Percentiles rank a stretch among this genome's conserved stretches.
These are phyloP conservation scores for Danio tinwini DNA, from an alignment of 2,797 vertebrate genomes.

Conservation along the genomic window DNA sequence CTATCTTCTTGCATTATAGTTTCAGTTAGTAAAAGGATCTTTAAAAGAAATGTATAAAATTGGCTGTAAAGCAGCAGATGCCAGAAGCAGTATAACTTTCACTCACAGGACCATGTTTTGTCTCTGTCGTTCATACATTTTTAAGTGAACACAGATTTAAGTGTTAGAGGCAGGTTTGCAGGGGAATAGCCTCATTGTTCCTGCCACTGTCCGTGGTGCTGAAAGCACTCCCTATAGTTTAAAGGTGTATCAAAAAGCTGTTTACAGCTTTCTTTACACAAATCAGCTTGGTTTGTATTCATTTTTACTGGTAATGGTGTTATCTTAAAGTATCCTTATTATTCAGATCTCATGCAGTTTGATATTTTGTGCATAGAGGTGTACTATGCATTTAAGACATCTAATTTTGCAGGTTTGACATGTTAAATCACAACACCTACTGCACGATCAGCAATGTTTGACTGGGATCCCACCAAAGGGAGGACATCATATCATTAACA, in stretches of 20 bases:
- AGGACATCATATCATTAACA: constrained; percentile 45
- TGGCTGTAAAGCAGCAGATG: constrained; percentile 29
- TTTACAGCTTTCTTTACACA: constrained; percentile 6
- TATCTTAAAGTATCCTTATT: background rate
- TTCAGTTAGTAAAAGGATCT: background rate
- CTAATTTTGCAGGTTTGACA: constrained; percentile 31
- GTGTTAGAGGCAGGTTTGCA: constrained; percentile 57
- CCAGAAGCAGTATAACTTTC: constrained; percentile 37
- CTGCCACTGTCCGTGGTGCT: constrained; percentile 80
- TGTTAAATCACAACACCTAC: constrained; percentile 15
- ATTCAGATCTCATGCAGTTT: background rate
- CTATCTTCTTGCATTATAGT: background rate
- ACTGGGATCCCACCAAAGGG: constrained; percentile 12
- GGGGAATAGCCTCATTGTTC: constrained; percentile 61
- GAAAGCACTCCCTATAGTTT: constrained; percentile 52
- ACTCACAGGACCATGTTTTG: constrained; percentile 17
- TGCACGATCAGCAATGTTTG: constrained; percentile 23
- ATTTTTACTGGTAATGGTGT: background rate
- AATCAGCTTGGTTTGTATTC: background rate
- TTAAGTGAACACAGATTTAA: constrained; percentile 49
- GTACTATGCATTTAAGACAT: constrained; percentile 19
- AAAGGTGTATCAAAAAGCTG: background rate
- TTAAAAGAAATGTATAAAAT: background rate
- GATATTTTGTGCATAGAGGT: constrained; percentile 19
- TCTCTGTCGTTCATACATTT: constrained; percentile 52